Conservation (phyloP, 2,113 vertebrate genomes). For the Orthonyx spaldingii region DNA sequence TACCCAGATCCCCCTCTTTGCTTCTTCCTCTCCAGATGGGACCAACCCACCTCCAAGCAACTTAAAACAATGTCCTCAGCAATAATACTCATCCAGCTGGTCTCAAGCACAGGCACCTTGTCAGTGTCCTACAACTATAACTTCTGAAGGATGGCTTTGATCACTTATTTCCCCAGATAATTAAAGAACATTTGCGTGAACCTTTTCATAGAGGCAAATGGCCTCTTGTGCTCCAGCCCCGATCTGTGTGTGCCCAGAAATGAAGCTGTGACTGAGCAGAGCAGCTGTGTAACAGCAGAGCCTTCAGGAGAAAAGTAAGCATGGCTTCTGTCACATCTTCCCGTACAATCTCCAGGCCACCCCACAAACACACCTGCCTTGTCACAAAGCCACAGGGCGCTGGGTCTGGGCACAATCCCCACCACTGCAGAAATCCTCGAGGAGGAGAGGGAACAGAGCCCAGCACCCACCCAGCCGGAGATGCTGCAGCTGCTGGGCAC, state of each 20-base stretch:
- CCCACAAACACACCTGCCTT: background rate
- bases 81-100: background rate
- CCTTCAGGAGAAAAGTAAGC: background rate
- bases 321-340: background rate
- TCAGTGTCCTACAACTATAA: background rate
- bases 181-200: background rate
- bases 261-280: accelerated
- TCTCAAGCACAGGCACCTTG: background rate
- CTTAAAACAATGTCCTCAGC: background rate
- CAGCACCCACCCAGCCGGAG: background rate
- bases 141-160: background rate
- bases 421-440: accelerated
- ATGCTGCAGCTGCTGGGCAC: background rate
- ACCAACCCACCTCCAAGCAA: background rate
- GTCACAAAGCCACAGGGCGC: accelerated
- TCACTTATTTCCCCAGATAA: background rate
- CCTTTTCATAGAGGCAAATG: background rate
- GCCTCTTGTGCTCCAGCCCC: background rate
- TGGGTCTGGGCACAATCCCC: background rate
- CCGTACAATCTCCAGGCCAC: background rate
- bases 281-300: background rate
- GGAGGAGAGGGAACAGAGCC: background rate
- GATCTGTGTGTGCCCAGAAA: background rate
- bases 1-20: accelerated
- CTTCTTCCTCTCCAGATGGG: background rate